Evolutionary conservation across 2,888 invertebrate genomes (phyloP).

Genomic region (Pomacea canaliculata): DNA sequence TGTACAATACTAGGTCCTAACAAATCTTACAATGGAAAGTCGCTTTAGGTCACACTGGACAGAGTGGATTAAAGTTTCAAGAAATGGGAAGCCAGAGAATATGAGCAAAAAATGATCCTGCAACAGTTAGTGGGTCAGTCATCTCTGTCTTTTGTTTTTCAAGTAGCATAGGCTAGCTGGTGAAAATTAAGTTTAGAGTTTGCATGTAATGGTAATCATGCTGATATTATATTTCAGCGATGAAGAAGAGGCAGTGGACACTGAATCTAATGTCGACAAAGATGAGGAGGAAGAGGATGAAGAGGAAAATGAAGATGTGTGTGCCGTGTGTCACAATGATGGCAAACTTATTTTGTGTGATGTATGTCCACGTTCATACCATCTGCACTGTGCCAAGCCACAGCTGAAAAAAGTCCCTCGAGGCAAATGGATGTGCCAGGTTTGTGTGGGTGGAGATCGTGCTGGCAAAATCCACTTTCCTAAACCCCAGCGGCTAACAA

Average conservation of each 20-base stretch:
- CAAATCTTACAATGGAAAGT: no score
- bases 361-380: conserved; percentile 57
- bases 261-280: conserved; percentile 40
- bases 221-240: conserved; percentile 16
- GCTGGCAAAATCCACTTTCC: conserved; percentile 47
- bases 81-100: no score
- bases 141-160: no score
- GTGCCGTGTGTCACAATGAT: conserved; percentile 53
- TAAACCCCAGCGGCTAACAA: conserved; percentile 5
- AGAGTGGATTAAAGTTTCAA: no score
- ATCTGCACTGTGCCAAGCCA: conserved; percentile 57
- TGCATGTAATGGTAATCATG: no score
- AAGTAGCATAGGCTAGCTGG: no score
- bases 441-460: conserved; percentile 50
- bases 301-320: conserved; percentile 42
- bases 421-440: conserved; percentile 60
- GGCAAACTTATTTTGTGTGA: conserved; percentile 60
- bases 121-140: no score
- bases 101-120: no score
- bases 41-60: no score
- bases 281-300: conserved; percentile 43
- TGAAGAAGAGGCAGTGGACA: conserved; percentile 29
- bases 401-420: conserved; percentile 58
- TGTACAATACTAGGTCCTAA: no score
- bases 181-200: no score